phyloP scores from a whole-genome alignment of 2,888 invertebrate species.

The Parnassius glacialis region DNA sequence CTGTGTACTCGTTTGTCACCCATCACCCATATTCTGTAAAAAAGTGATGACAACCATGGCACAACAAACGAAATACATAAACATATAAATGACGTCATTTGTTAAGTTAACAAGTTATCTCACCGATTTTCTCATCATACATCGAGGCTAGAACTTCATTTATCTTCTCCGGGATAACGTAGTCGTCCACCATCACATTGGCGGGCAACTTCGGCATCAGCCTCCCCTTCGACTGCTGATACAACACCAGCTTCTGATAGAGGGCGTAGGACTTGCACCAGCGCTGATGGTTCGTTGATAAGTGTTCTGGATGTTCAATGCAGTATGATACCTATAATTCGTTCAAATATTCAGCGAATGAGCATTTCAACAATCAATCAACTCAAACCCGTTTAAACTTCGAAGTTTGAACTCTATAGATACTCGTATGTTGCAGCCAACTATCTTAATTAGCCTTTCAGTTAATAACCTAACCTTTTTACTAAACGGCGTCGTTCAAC shows the following conservation, averaged over 20 bases:
- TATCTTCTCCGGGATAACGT: conserved; percentile 64
- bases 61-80: no score
- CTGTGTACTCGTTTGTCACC: no score
- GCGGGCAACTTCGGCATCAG: conserved; percentile 81
- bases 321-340: conserved; percentile 76
- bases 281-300: conserved; percentile 70
- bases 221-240: conserved; percentile 81
- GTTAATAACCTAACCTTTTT: no score
- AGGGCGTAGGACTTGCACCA: conserved; percentile 84
- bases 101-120: conserved; percentile 27
- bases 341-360: not conserved
- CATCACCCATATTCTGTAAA: no score
- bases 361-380: no score
- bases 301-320: conserved; percentile 71
- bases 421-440: no score
- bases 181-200: conserved; percentile 52
- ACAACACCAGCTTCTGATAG: conserved; percentile 80
- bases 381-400: no score
- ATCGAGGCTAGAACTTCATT: conserved; percentile 71
- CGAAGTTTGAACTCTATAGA: no score
- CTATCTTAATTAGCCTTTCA: no score
- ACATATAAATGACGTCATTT: no score
- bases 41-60: no score
- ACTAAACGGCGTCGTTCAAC: no score
- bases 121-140: conserved; percentile 70